These are phyloP conservation scores for Xenops minutus DNA, from an alignment of 2,797 vertebrate genomes.

Conservation along the genomic window DNA sequence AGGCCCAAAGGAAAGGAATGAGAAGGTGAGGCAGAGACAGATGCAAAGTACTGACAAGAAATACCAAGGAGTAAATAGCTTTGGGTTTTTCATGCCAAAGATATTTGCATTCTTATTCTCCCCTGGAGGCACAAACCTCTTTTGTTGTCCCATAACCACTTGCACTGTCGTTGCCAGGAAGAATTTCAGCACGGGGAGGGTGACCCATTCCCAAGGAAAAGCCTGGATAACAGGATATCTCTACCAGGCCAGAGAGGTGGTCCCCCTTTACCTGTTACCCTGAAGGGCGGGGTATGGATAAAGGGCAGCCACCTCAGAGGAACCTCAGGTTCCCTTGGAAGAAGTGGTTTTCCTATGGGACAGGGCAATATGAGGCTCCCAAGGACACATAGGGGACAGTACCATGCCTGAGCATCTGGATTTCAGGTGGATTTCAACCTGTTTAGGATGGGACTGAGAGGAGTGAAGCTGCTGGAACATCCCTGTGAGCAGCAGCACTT, in stretches of 20 bases:
- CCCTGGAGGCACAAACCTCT: conserved; percentile 47
- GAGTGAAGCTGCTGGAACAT: background rate
- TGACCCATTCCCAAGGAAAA: background rate
- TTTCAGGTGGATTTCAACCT: background rate
- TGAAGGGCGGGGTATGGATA: background rate
- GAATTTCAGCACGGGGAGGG: background rate
- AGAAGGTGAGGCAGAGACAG: conserved; percentile 39
- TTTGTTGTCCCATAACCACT: conserved; percentile 20
- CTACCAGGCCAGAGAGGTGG: background rate
- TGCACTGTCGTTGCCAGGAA: background rate
- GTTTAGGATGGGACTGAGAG: background rate
- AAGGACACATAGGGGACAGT: fast-evolving
- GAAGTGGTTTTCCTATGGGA: background rate
- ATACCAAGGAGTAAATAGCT: conserved; percentile 34
- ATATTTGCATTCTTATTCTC: conserved; percentile 37
- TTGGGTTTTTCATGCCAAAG: conserved; percentile 40
- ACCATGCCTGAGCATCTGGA: background rate
- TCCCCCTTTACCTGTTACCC: fast-evolving
- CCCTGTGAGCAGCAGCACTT: background rate
- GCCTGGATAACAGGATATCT: background rate
- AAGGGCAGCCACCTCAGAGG: background rate
- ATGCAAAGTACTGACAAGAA: conserved; percentile 43
- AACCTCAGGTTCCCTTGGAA: background rate
- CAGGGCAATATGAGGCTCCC: fast-evolving
- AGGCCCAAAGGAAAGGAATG: background rate